Evolutionary conservation across 2,797 vertebrate genomes (phyloP).

Genomic region (Eulemur albifrons): DNA sequence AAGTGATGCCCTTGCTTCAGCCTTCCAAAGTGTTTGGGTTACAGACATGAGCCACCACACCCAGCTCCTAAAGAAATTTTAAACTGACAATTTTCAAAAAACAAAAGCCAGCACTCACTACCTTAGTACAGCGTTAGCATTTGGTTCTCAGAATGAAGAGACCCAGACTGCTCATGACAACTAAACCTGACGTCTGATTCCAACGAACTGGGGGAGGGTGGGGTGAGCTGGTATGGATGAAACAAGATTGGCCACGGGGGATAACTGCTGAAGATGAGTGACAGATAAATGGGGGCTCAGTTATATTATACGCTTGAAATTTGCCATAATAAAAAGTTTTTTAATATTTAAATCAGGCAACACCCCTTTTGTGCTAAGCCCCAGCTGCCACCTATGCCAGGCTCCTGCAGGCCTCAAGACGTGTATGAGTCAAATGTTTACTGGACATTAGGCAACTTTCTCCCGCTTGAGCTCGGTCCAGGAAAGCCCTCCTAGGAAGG

Average conservation of each 20-base stretch:
- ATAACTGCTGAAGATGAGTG: background rate
- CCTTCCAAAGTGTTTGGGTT: too few species aligned
- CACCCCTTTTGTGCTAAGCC: background rate
- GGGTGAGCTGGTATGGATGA: background rate
- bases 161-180: background rate
- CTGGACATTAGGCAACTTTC: background rate
- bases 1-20: too few species aligned
- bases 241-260: accelerated
- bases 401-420: slow-evolving; percentile 19
- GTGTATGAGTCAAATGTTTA: slow-evolving; percentile 35
- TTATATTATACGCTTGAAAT: background rate
- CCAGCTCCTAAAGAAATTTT: too few species aligned
- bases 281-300: background rate
- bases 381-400: background rate
- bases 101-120: background rate
- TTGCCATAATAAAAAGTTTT: background rate
- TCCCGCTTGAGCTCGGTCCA: slow-evolving; percentile 36
- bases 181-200: background rate
- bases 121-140: background rate
- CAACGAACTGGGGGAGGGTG: background rate
- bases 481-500: background rate
- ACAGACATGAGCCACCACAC: too few species aligned
- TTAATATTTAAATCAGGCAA: background rate
- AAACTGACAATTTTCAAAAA: background rate
- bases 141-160: background rate